These are phyloP conservation scores for Caretta caretta DNA, from an alignment of 2,113 vertebrate species.

Conservation along the genomic window DNA sequence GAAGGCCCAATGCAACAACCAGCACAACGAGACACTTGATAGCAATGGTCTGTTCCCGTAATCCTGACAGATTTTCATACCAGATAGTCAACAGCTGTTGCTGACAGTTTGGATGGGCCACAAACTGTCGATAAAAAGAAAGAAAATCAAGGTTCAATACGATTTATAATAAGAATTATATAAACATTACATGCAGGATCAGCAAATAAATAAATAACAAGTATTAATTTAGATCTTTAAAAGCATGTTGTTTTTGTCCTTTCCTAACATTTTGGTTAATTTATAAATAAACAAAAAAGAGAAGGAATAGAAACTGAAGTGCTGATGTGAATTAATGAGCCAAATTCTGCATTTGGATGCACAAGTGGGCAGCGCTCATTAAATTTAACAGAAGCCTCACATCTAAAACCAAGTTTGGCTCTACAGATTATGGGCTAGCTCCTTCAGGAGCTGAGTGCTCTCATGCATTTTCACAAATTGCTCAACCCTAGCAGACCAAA, in stretches of 20 bases:
- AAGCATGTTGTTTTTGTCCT: neutral
- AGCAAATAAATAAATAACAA: neutral
- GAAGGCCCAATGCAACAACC: slow-evolving; percentile 88
- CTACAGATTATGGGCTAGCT: fast-evolving
- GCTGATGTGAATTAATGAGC: neutral
- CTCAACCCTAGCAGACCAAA: neutral
- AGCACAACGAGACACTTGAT: slow-evolving; percentile 92
- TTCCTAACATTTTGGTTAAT: neutral
- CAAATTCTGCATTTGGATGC: neutral
- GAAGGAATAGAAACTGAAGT: neutral
- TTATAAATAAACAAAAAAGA: neutral
- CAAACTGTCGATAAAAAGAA: slow-evolving; percentile 81
- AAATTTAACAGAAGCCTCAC: neutral
- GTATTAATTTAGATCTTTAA: neutral
- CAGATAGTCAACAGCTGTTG: slow-evolving; percentile 92
- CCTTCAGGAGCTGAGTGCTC: neutral
- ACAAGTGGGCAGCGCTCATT: fast-evolving
- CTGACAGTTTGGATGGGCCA: slow-evolving; percentile 93
- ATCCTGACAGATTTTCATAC: slow-evolving; percentile 91
- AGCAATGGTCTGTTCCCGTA: slow-evolving; percentile 87
- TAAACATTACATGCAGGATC: neutral
- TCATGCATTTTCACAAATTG: neutral
- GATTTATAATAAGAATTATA: neutral
- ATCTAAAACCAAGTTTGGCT: neutral
- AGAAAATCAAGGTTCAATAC: neutral